These are phyloP conservation scores for Macquaria australasica DNA, from an alignment of 2,113 vertebrate species.

Conservation along the genomic window DNA sequence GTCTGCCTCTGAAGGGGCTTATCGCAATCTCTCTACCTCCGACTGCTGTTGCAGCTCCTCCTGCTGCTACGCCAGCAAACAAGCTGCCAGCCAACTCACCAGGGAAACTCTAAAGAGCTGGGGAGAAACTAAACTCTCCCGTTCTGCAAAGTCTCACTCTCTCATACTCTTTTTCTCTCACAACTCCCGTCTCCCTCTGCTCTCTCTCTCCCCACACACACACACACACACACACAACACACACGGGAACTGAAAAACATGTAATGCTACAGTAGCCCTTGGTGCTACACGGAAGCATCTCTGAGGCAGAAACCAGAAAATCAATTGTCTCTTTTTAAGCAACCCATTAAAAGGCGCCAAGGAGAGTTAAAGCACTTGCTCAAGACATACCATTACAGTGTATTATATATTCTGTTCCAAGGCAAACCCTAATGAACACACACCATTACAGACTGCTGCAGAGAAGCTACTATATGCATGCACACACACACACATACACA, in stretches of 20 bases:
- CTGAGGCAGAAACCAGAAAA: conserved; percentile 69
- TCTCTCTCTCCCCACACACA: background rate
- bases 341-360: conserved; percentile 76
- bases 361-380: conserved; percentile 70
- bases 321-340: conserved; percentile 78
- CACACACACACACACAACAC: background rate
- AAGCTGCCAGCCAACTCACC: conserved; percentile 73
- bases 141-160: conserved; percentile 64
- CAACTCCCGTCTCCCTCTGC: conserved; percentile 13
- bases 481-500: background rate
- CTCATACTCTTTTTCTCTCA: conserved; percentile 30
- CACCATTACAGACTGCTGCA: conserved; percentile 25
- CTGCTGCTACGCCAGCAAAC: conserved; percentile 68
- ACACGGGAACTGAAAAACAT: conserved; percentile 26
- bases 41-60: conserved; percentile 55
- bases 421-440: conserved; percentile 48
- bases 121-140: conserved; percentile 68
- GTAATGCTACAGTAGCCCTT: conserved; percentile 54
- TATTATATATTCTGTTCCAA: conserved; percentile 58
- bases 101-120: conserved; percentile 70
- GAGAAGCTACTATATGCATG: background rate
- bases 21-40: conserved; percentile 70
- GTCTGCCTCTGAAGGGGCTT: conserved; percentile 72
- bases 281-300: conserved; percentile 60
- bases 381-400: conserved; percentile 68